Conservation (phyloP, 2,888 invertebrate genomes). For the Micoletzkya japonica region DNA sequence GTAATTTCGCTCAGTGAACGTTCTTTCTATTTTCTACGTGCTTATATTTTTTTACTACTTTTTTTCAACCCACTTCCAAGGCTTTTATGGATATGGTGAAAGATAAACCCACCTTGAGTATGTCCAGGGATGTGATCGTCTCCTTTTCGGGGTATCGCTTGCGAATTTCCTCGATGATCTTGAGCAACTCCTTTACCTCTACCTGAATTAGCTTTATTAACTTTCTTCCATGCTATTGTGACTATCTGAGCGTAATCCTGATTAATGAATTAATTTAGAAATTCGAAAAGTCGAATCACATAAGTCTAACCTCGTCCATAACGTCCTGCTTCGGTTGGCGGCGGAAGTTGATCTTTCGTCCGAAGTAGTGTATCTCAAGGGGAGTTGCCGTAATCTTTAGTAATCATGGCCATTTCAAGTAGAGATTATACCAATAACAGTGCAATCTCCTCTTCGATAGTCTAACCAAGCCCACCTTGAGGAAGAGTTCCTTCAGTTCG, state of each 20-base stretch:
- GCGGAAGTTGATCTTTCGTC: conserved; percentile 61
- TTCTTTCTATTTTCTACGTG: too few relatives aligned
- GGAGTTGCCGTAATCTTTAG: not conserved
- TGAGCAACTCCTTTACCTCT: conserved; percentile 60
- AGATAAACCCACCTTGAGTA: conserved; percentile 51
- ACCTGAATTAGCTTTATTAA: conserved; percentile 37
- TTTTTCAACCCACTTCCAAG: too few relatives aligned
- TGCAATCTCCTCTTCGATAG: not conserved
- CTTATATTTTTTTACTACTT: too few relatives aligned
- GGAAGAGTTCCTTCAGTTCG: conserved; percentile 60
- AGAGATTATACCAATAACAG: not conserved
- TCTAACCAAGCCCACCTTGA: conserved; percentile 40
- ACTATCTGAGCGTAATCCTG: too few relatives aligned
- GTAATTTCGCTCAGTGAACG: conserved; percentile 26
- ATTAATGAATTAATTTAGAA: not conserved
- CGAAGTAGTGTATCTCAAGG: conserved; percentile 50
- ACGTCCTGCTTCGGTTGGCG: conserved; percentile 52
- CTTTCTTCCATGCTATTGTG: not conserved
- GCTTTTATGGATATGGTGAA: not conserved
- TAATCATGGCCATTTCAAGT: not conserved
- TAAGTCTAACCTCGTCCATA: conserved; percentile 42
- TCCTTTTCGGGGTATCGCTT: conserved; percentile 60
- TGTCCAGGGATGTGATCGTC: conserved; percentile 60
- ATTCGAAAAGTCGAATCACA: not conserved
- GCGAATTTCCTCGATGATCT: conserved; percentile 62